Conservation (phyloP, 2,888 invertebrate genomes). For the Blastobasis lacticolella region DNA sequence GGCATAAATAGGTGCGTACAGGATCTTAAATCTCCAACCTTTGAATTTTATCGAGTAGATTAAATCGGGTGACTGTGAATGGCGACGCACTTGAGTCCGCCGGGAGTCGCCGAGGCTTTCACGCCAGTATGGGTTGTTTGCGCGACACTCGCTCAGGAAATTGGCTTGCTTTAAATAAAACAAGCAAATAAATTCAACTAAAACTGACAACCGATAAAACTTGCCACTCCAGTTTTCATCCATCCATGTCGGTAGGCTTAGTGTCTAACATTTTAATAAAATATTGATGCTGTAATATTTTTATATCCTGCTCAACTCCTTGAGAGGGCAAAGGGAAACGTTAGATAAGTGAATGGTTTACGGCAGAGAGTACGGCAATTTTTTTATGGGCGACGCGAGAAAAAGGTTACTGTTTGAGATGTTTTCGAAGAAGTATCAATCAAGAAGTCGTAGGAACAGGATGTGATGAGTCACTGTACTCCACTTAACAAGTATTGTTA, state of each 20-base stretch:
- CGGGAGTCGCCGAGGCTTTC: not conserved
- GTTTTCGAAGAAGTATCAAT: constrained; percentile 26
- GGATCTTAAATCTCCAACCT: constrained; percentile 30
- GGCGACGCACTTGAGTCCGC: not conserved
- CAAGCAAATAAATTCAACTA: too few relatives aligned
- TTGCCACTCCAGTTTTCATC: too few relatives aligned
- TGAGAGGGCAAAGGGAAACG: not conserved
- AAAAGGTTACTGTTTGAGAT: constrained; percentile 17
- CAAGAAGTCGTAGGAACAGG: constrained; percentile 25
- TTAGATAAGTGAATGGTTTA: not conserved
- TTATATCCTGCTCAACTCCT: not conserved
- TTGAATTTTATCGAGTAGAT: constrained; percentile 34
- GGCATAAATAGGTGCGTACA: constrained; percentile 21
- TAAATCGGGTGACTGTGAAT: constrained; percentile 22
- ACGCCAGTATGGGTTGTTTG: not conserved
- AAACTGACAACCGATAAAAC: too few relatives aligned
- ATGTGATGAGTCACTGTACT: constrained; percentile 25
- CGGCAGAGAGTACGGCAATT: not conserved
- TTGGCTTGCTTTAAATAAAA: too few relatives aligned
- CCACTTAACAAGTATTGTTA: not conserved
- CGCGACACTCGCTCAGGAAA: too few relatives aligned
- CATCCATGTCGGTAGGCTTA: too few relatives aligned
- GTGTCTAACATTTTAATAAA: too few relatives aligned
- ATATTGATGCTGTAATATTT: too few relatives aligned
- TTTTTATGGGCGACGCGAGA: constrained; percentile 1